These are phyloP conservation scores for Syndactyla subalaris DNA, from an alignment of 2,797 vertebrate species.

Conservation along the genomic window DNA sequence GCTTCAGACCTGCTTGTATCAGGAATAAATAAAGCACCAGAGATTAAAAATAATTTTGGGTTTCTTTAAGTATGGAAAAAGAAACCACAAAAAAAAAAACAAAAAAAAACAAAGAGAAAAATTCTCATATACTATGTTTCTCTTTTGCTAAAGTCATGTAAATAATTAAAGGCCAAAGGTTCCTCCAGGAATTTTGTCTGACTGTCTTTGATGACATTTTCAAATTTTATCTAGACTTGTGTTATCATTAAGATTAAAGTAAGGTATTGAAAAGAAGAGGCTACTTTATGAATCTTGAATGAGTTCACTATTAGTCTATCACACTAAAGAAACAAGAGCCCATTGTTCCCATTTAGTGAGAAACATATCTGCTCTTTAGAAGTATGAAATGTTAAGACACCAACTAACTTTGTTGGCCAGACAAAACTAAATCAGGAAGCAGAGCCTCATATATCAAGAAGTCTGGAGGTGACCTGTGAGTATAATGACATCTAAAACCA, in stretches of 20 bases:
- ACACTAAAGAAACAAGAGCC: background rate
- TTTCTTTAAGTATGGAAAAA: background rate
- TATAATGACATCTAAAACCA: background rate
- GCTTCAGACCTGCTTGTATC: background rate
- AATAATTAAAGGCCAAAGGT: background rate
- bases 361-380: background rate
- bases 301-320: background rate
- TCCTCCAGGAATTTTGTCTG: background rate
- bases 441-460: background rate
- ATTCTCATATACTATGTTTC: background rate
- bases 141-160: background rate
- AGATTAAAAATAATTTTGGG: background rate
- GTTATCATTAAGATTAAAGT: background rate
- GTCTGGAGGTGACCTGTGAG: background rate
- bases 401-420: constrained; percentile 2
- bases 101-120: background rate
- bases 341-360: background rate
- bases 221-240: background rate
- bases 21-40: background rate
- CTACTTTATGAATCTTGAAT: background rate
- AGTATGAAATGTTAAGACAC: background rate
- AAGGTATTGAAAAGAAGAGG: background rate
- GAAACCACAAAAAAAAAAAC: background rate
- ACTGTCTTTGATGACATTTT: background rate
- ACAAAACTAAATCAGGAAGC: constrained; percentile 35